Percentiles rank a stretch among this genome's conserved stretches.
Conservation (phyloP, 2,113 vertebrate species). For the Pao palembangensis region DNA sequence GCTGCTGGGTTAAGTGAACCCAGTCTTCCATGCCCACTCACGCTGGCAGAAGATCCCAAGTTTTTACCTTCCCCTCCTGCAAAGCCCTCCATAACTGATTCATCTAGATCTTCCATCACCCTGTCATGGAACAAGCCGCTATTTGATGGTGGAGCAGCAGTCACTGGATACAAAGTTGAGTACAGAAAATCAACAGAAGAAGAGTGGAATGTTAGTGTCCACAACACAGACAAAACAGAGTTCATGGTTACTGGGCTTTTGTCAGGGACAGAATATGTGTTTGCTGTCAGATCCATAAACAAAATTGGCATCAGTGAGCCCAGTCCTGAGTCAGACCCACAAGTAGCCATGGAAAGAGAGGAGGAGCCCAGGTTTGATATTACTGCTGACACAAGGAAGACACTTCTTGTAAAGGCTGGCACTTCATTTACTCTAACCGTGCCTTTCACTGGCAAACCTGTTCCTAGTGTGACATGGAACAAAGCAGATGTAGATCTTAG, state of each 20-base stretch:
- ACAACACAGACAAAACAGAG: conserved; percentile 85
- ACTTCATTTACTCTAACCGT: conserved; percentile 89
- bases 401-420: conserved; percentile 88
- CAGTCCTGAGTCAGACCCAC: conserved; percentile 86
- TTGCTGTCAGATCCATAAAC: conserved; percentile 90
- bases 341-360: conserved; percentile 88
- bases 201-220: conserved; percentile 85
- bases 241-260: conserved; percentile 85
- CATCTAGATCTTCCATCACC: conserved; percentile 83
- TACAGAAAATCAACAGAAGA: conserved; percentile 85
- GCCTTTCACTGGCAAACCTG: conserved; percentile 90
- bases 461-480: conserved; percentile 88
- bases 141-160: conserved; percentile 91
- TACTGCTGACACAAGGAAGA: conserved; percentile 91
- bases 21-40: conserved; percentile 82
- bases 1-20: conserved; percentile 90
- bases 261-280: conserved; percentile 84
- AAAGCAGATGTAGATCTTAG: conserved; percentile 90
- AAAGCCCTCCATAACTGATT: conserved; percentile 88
- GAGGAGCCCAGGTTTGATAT: conserved; percentile 91
- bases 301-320: conserved; percentile 90
- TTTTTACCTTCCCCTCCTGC: conserved; percentile 90
- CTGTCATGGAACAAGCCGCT: conserved; percentile 91
- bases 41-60: conserved; percentile 88
- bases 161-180: conserved; percentile 91